Evolutionary conservation across 2,797 vertebrate species (phyloP).

Genomic region (Megalops cyprinoides): DNA sequence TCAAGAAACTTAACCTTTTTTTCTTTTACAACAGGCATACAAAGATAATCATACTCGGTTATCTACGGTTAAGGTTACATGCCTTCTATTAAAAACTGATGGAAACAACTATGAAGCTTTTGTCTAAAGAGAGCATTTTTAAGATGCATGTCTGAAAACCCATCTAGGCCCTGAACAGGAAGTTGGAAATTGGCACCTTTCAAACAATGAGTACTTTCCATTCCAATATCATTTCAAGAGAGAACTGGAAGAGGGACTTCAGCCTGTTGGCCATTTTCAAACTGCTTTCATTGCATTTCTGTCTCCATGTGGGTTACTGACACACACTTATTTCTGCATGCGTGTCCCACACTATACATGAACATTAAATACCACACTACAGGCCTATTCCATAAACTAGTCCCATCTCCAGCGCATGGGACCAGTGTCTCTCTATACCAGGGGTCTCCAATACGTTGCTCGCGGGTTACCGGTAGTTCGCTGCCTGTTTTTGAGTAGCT

Average conservation of each 20-base stretch:
- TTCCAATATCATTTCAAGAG: neutral
- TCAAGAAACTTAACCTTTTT: too few species aligned
- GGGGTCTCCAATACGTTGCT: too few species aligned
- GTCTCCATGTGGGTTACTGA: too few species aligned
- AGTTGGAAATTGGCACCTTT: neutral
- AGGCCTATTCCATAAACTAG: conserved; percentile 14
- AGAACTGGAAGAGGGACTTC: neutral
- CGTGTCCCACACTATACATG: neutral
- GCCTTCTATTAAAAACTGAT: too few species aligned
- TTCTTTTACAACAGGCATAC: too few species aligned
- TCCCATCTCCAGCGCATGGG: conserved; percentile 47
- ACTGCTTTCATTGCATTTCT: neutral
- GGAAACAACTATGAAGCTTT: too few species aligned
- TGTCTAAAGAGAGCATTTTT: too few species aligned
- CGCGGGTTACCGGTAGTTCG: too few species aligned
- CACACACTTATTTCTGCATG: conserved; percentile 15
- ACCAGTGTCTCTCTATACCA: conserved; percentile 57
- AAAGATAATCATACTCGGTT: too few species aligned
- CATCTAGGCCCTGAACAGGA: neutral
- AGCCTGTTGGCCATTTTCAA: neutral
- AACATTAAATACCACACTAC: neutral
- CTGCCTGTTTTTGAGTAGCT: too few species aligned
- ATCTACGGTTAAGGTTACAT: too few species aligned
- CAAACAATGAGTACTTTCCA: neutral
- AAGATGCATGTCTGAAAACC: neutral